phyloP scores from a whole-genome alignment of 2,113 vertebrate species.

The Ornithorhynchus anatinus region DNA sequence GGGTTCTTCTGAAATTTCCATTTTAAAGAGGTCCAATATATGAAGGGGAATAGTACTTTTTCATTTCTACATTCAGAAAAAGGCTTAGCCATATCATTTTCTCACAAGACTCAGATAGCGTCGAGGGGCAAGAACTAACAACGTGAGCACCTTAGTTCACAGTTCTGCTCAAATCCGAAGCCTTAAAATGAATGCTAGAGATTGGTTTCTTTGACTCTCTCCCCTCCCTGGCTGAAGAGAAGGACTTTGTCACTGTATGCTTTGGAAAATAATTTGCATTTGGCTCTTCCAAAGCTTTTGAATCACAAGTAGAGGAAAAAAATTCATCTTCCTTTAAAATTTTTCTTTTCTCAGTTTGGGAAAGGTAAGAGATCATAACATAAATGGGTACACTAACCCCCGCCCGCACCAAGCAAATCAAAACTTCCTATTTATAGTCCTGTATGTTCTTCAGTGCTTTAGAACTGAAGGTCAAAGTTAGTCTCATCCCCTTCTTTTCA shows the following conservation, averaged over 20 bases:
- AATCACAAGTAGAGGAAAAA: not conserved
- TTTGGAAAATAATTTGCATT: not conserved
- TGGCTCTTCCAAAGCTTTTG: not conserved
- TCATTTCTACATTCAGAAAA: not conserved
- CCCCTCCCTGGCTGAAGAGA: not conserved
- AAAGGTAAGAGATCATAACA: constrained; percentile 7
- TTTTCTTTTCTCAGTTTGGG: not conserved
- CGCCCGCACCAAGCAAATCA: not conserved
- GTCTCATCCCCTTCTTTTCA: not conserved
- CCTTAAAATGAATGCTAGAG: not conserved
- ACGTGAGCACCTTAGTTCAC: not conserved
- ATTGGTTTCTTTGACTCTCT: not conserved
- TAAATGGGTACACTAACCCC: constrained; percentile 6
- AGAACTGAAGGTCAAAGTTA: constrained; percentile 19
- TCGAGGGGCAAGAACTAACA: not conserved
- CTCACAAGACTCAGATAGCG: not conserved
- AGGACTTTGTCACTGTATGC: not conserved
- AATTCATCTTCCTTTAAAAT: not conserved
- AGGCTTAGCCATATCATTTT: not conserved
- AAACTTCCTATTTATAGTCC: not conserved
- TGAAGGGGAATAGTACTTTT: not conserved
- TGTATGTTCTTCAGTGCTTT: not conserved
- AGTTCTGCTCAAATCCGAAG: not conserved
- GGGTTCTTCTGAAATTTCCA: not conserved
- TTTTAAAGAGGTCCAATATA: not conserved